Conservation (phyloP, 2,797 vertebrate genomes). For the Steatocranus sp. region DNA sequence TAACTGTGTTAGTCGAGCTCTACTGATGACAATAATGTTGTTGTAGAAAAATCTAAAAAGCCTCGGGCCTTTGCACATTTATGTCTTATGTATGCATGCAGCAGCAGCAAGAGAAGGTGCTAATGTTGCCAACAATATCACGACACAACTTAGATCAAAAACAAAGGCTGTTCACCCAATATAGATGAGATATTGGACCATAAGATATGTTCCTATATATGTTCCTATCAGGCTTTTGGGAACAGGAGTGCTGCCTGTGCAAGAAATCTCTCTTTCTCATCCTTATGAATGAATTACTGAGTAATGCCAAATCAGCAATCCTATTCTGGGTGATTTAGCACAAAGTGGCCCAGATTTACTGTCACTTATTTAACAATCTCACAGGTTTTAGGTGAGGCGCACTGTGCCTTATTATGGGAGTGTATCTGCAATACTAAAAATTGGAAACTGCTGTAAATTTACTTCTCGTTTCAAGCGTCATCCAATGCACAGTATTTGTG, state of each 20-base stretch:
- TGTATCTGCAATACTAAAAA: background rate
- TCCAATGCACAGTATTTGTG: background rate
- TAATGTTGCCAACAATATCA: background rate
- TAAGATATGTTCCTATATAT: background rate
- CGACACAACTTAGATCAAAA: accelerated
- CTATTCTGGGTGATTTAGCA: constrained; percentile 35
- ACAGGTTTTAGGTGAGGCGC: constrained; percentile 3
- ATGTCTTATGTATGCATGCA: background rate
- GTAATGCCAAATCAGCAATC: constrained; percentile 50
- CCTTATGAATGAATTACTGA: constrained; percentile 34
- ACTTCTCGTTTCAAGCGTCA: background rate
- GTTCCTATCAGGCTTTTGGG: background rate
- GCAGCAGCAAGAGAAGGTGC: background rate
- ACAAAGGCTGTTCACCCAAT: background rate
- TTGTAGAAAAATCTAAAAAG: background rate
- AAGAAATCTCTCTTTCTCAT: constrained; percentile 33
- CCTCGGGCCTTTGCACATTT: background rate
- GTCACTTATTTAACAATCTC: constrained; percentile 14
- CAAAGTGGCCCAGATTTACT: constrained; percentile 41
- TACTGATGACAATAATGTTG: background rate
- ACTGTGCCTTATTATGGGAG: background rate
- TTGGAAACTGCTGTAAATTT: background rate
- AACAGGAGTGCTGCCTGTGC: constrained; percentile 42
- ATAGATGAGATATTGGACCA: background rate
- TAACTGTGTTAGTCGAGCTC: background rate